Evolutionary conservation across 2,797 vertebrate genomes (phyloP).

Genomic region (Sorex maritimensis): DNA sequence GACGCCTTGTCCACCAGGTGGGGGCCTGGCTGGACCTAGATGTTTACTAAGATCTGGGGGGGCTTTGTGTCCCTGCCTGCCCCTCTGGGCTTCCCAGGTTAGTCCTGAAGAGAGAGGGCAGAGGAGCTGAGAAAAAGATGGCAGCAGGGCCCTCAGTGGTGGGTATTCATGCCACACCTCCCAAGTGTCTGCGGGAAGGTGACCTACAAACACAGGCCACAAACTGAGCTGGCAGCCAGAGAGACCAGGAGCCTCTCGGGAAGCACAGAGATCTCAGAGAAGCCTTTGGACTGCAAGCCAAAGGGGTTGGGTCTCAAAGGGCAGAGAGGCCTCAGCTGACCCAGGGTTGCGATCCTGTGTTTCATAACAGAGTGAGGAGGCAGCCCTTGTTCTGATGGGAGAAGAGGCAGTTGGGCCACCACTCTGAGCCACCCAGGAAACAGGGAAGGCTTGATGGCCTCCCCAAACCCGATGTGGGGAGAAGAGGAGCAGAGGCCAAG

Average conservation of each 20-base stretch:
- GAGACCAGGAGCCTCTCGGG: background rate
- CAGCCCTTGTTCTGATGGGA: background rate
- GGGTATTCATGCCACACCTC: too few relatives aligned
- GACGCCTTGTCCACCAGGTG: background rate
- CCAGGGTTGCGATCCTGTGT: background rate
- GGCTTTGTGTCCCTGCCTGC: too few relatives aligned
- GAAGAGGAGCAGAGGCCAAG: background rate
- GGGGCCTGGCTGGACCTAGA: too few relatives aligned
- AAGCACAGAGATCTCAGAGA: background rate
- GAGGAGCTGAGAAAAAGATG: too few relatives aligned
- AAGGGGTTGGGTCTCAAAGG: slow-evolving; percentile 8
- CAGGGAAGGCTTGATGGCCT: background rate
- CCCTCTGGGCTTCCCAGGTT: too few relatives aligned
- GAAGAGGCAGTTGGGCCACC: background rate
- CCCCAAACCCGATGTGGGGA: background rate
- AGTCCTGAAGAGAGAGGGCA: too few relatives aligned
- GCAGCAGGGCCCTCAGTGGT: too few relatives aligned
- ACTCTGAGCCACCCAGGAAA: background rate
- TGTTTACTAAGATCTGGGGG: too few relatives aligned
- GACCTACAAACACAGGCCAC: too few relatives aligned
- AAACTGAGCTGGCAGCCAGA: too few relatives aligned
- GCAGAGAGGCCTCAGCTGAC: background rate
- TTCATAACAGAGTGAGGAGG: slow-evolving; percentile 13
- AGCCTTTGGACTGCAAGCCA: slow-evolving; percentile 25
- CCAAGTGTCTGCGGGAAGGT: too few relatives aligned